These are phyloP conservation scores for Camelus bactrianus DNA, from an alignment of 2,113 vertebrate species.

Conservation along the genomic window DNA sequence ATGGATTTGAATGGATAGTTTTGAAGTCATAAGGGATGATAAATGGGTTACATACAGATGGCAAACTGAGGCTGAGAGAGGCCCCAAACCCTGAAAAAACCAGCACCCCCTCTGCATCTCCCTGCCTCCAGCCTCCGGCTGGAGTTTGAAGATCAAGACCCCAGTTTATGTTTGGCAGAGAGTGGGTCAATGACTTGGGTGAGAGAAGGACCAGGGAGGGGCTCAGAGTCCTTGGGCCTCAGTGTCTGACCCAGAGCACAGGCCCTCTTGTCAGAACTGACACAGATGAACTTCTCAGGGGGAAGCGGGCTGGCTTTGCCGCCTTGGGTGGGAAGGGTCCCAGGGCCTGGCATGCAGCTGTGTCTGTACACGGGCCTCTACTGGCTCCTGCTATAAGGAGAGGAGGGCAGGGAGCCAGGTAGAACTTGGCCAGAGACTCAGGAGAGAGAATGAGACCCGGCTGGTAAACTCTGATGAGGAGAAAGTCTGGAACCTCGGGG, in stretches of 20 bases:
- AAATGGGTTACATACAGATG: not conserved
- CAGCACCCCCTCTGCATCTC: not conserved
- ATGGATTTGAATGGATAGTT: not conserved
- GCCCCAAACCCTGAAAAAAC: not conserved
- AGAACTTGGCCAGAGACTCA: constrained; percentile 65
- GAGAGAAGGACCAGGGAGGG: not conserved
- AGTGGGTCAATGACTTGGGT: not conserved
- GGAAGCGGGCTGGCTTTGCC: not conserved
- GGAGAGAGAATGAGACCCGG: constrained; percentile 53
- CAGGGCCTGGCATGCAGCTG: not conserved
- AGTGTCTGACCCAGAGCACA: not conserved
- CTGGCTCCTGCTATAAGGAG: constrained; percentile 13
- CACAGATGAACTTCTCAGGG: not conserved
- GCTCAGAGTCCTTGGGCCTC: not conserved
- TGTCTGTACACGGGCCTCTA: not conserved
- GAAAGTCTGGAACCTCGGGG: not conserved
- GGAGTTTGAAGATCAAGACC: not conserved
- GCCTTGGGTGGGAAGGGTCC: not conserved
- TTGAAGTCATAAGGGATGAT: not conserved
- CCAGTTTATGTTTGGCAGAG: too few relatives aligned
- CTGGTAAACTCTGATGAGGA: constrained; percentile 70
- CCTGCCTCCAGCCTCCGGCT: not conserved
- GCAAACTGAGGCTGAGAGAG: not conserved
- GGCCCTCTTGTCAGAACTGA: not conserved
- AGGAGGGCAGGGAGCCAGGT: constrained; percentile 69